Evolutionary conservation across 2,113 vertebrate species (phyloP), one percentile per base, ranked within the genome.

Genomic region (Cinclus mexicanus): DNA sequence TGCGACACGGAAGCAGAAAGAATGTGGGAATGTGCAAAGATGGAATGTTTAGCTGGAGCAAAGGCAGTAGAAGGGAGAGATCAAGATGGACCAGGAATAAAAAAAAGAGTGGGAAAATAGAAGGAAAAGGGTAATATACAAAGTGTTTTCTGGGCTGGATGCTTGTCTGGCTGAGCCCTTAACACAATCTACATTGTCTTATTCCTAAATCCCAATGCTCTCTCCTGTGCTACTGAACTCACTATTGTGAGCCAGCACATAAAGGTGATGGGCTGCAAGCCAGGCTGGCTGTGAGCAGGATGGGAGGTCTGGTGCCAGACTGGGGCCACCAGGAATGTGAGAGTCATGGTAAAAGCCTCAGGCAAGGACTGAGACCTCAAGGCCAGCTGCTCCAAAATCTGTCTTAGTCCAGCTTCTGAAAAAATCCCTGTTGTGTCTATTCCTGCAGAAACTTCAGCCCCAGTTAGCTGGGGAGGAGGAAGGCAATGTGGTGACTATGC

Each of bases 401-500:
- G n/a, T 29, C 17, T 22, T 37, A 35, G 22, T 11, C 29, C 56
- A 65, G 26, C 41, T 78, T 8, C 35, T 74, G 37, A 31, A 61
- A 39, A 90, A 20, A 44, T 10, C 26, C 31, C 5, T 10, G 18
- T 6, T 22, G 9, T 50, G 25, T 3, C 2, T 18, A 28, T 67
- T 50, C 11, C 52, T 52, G 14, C 2, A 65, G 41, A 21, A 56
- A 8, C 10, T 65, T 44, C 61, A 23, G 1, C 24, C 22, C 26
- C 4, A 15, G 14, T 26, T 28, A 13, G 4, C 29, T 37, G 47
- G 4, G 37, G 6, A 69, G 35, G 25, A 69, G 25, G 39, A 65
- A 60, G 5, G 5, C 3, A 9, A 1, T 4, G 68, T 17, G 21
- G 6, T 3, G 1, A 18, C 14, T 42, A 11, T 55, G 49, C 16